phyloP scores from a whole-genome alignment of 2,888 invertebrate species.

The Heterodera filipjevi region DNA sequence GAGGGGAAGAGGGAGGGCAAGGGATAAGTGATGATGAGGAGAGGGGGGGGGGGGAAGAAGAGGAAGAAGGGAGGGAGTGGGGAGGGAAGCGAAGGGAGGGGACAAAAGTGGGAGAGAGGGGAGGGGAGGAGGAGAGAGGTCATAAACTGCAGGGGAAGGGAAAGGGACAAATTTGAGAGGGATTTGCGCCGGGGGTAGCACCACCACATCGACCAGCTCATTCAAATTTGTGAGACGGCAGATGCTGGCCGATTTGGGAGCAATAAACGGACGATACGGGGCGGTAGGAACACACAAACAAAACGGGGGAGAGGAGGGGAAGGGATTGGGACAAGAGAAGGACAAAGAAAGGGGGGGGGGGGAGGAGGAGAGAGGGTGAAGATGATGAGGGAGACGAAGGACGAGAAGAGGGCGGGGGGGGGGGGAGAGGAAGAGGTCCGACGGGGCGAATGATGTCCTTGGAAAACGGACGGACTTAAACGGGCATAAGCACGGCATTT shows the following conservation, averaged over 20 bases:
- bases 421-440: neutral
- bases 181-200: constrained; percentile 1
- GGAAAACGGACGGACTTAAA: neutral
- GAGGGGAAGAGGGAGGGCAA: neutral
- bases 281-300: constrained; percentile 3
- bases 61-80: neutral
- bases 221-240: constrained; percentile 7
- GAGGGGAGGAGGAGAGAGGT: neutral
- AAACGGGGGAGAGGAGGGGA: neutral
- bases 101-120: neutral
- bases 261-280: constrained; percentile 1
- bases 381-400: neutral
- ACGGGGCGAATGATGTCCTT: neutral
- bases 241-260: constrained; percentile 7
- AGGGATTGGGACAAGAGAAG: constrained; percentile 1
- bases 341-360: neutral
- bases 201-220: neutral
- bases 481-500: neutral
- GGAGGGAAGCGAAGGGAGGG: neutral
- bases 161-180: constrained; percentile 6
- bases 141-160: neutral
- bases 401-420: neutral
- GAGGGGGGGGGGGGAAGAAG: neutral
- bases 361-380: neutral
- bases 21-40: neutral